Evolutionary conservation across 2,113 vertebrate genomes (phyloP), one percentile per base, ranked within the genome.

Genomic region (Alethe diademata): DNA sequence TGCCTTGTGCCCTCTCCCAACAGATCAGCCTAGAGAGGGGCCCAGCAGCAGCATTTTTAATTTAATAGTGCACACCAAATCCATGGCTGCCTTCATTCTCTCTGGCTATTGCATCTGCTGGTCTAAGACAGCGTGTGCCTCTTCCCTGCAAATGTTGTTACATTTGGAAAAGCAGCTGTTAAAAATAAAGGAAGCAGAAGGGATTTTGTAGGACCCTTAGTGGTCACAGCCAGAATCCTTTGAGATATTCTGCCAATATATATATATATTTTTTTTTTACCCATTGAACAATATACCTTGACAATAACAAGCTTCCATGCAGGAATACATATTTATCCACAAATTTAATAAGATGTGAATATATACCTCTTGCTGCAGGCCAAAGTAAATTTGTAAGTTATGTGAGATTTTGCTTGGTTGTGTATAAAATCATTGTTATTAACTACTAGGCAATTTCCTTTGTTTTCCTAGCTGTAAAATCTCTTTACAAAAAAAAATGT

Each of bases 381-480:
- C 70, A 24, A 58, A 47, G 19, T 38, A 90, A 71, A 69, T 82
- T 73, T 85, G 3, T 70, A 47, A 60, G n/a, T 57, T 84, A 75
- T 54, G 22, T 42, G 86, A 73, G 35, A 12, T 61, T 29, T 76
- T 35, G 35, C 11, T 53, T 28, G 6, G 76, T 29, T 58, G 42
- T n/a, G 25, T 87, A 16, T 67, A 28, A 88, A 93, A 91, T 79
- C 16, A 62, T 87, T 54, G 14, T 5, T 91, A 51, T 71, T 73
- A 78, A 88, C 54, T 75, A n/a, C 35, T 7, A 90, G 48, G 24
- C 20, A 58, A 78, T 92, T 88, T 92, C 70, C 54, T 90, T 89
- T 70, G 26, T 97, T 80, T 76, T 70, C 61, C 66, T 62, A 47
- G 17, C 75, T 91, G 24, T 88, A 92, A 95, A 93, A 67, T 33